These are phyloP conservation scores for Mormyrus lacerda DNA, from an alignment of 2,113 vertebrate genomes.

Conservation along the genomic window DNA sequence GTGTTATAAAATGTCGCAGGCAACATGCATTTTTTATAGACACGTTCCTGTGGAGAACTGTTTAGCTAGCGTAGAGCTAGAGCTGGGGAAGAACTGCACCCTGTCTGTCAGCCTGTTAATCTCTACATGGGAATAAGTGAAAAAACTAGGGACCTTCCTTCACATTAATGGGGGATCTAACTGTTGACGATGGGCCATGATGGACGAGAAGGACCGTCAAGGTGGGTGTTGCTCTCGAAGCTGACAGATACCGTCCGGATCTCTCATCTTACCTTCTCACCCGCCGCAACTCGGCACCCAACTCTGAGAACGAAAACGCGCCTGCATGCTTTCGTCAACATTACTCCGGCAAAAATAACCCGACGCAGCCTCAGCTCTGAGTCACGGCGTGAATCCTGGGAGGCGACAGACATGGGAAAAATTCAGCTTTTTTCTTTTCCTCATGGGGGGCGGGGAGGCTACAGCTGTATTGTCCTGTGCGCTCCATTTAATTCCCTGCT, in stretches of 20 bases:
- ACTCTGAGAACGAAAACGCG: not conserved
- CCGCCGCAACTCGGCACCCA: not conserved
- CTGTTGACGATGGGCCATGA: not conserved
- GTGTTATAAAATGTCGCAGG: not conserved
- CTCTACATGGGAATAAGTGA: not conserved
- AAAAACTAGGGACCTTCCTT: not conserved
- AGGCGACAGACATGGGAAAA: not conserved
- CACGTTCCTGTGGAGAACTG: not conserved
- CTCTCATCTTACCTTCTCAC: not conserved
- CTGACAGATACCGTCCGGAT: not conserved
- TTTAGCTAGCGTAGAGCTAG: not conserved
- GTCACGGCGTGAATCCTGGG: not conserved
- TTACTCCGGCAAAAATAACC: not conserved
- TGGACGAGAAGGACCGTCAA: not conserved
- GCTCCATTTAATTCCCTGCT: conserved; percentile 44
- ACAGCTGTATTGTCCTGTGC: conserved; percentile 14
- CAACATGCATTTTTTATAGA: conserved; percentile 15
- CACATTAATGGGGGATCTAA: not conserved
- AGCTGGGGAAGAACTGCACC: not conserved
- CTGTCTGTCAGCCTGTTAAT: not conserved
- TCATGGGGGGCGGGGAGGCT: not conserved
- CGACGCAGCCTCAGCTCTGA: conserved; percentile 5
- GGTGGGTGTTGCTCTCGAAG: not conserved
- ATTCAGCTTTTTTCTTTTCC: conserved; percentile 1
- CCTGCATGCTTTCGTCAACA: conserved; percentile 10